These are phyloP conservation scores for Acrocephalus kingi DNA, from an alignment of 2,113 vertebrate species.

Conservation along the genomic window DNA sequence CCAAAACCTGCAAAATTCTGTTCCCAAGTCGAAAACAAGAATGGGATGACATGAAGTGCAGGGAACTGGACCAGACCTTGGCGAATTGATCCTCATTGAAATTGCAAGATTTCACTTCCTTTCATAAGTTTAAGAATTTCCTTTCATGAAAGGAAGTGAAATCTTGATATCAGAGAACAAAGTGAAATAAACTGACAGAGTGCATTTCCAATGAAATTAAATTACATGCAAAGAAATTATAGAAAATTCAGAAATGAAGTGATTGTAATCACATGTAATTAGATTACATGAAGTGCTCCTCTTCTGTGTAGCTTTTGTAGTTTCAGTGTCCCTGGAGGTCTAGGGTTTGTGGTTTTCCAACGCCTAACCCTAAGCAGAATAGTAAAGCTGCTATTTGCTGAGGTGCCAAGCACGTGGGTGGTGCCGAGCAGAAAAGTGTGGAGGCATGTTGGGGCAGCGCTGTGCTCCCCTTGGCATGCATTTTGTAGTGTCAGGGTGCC, in stretches of 20 bases:
- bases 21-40: not conserved
- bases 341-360: not conserved
- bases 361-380: not conserved
- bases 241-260: not conserved
- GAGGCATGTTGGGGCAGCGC: not conserved
- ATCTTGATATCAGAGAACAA: not conserved
- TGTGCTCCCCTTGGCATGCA: accelerated
- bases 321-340: not conserved
- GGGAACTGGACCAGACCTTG: not conserved
- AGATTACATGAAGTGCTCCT: not conserved
- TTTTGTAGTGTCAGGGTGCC: too few relatives aligned
- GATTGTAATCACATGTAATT: not conserved
- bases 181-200: not conserved
- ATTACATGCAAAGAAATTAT: not conserved
- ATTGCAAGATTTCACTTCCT: not conserved
- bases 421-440: not conserved
- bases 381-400: not conserved
- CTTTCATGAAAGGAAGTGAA: not conserved
- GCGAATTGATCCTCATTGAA: not conserved
- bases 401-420: too few relatives aligned
- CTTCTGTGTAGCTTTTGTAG: not conserved
- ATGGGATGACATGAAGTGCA: not conserved
- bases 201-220: not conserved
- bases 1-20: too few relatives aligned
- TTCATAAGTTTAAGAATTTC: not conserved